Conservation (phyloP, 1,140 invertebrate genomes). For the Macrobrachium nipponense region DNA sequence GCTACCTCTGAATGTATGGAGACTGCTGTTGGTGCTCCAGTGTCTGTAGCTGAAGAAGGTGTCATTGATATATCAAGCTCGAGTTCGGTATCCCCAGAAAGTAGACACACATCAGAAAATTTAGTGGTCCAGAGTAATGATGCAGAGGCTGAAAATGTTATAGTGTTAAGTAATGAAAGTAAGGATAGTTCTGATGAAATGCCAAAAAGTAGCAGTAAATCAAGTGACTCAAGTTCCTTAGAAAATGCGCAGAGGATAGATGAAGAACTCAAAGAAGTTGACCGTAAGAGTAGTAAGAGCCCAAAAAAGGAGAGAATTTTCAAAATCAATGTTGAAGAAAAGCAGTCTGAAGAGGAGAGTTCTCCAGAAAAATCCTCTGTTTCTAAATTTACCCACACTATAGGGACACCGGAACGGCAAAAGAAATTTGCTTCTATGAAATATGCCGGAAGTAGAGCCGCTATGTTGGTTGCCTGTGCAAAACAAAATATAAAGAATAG, state of each 20-base stretch:
- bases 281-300: background rate
- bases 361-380: constrained; percentile 40
- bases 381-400: constrained; percentile 29
- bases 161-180: background rate
- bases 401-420: constrained; percentile 49
- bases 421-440: constrained; percentile 33
- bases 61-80: too few relatives aligned
- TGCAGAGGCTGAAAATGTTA: too few relatives aligned
- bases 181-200: background rate
- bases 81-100: too few relatives aligned
- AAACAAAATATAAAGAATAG: constrained; percentile 57
- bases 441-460: constrained; percentile 41
- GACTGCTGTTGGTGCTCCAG: too few relatives aligned
- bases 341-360: constrained; percentile 40
- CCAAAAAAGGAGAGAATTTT: background rate
- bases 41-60: too few relatives aligned
- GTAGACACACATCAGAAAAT: too few relatives aligned
- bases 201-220: background rate
- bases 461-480: constrained; percentile 52
- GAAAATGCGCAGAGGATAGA: constrained; percentile 20
- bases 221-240: constrained; percentile 17
- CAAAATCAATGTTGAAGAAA: background rate
- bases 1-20: too few relatives aligned
- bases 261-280: constrained; percentile 22
- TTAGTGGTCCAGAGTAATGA: too few relatives aligned